Evolutionary conservation across 2,113 vertebrate genomes (phyloP).

Genomic region (Prionailurus viverrinus): DNA sequence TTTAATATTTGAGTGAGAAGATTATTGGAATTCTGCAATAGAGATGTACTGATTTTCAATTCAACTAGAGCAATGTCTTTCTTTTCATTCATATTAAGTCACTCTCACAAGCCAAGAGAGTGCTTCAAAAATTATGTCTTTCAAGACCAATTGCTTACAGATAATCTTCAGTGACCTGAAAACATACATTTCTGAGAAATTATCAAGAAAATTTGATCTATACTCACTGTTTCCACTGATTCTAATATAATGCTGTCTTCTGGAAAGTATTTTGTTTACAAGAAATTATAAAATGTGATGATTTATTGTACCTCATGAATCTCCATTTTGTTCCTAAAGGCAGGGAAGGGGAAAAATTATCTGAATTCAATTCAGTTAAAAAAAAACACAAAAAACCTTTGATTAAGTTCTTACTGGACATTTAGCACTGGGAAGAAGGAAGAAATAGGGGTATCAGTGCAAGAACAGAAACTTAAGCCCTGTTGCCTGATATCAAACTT

Average conservation of each 20-base stretch:
- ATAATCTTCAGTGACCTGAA: conserved; percentile 2
- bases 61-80: background rate
- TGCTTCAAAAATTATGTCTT: background rate
- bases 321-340: background rate
- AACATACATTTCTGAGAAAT: conserved; percentile 15
- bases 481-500: background rate
- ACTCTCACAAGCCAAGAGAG: background rate
- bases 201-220: background rate
- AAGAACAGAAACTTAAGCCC: background rate
- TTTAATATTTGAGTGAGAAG: background rate
- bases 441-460: background rate
- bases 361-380: background rate
- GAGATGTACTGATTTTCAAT: background rate
- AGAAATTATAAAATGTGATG: conserved; percentile 54
- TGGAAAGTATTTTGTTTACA: conserved; percentile 47
- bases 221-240: background rate
- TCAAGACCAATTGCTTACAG: background rate
- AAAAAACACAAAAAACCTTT: background rate
- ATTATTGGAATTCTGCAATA: background rate
- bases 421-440: background rate
- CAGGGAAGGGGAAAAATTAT: background rate
- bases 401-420: background rate
- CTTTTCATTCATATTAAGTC: conserved; percentile 14
- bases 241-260: background rate
- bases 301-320: background rate